Evolutionary conservation across 2,888 invertebrate genomes (phyloP), one percentile per base, ranked within the genome.

Genomic region (Mayetiola destructor): DNA sequence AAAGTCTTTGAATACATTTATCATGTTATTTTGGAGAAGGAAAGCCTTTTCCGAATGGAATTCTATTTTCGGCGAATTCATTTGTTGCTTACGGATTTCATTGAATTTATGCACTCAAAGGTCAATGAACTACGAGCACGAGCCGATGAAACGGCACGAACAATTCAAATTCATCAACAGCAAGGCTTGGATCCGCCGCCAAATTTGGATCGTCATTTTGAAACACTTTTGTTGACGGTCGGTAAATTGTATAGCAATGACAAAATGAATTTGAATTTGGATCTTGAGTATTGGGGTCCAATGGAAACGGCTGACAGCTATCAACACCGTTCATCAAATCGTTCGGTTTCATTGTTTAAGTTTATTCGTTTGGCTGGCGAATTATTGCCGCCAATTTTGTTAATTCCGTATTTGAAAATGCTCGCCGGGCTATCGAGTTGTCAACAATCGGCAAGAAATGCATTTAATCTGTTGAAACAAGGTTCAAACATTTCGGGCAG

Each of bases 101-200:
- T 96, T 54, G 84, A 88, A 60, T 79, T 88, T 57, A 89, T 94
- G 89, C 94, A 93, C 57, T 79, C 91, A 54, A 94, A 93, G 62
- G 81, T 88, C 0, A 87, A 87, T 64, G 88, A 89, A 67, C 71
- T 90, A 59, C 76, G 87, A 55, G 84, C 83, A 64, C 77, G 87
- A 63, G 93, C 92, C 0, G 94, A 95, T 70, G 95, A 96, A 70
- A 84, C 85, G 2, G 86, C 89, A 14, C 80, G 88, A 59, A 84
- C 87, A 1, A 80, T 85, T 40, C 80, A 84, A 61, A 81, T 82
- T 64, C 86, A 84, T 72, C 76, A 77, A 9, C 78, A 82, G 60
- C 87, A 89, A 67, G 89, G 89, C 0, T 73, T 91, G 16, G 80
- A 85, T 58, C 80, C 88, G 9, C 88, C 89, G 2, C 62, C 71